Percentiles rank a stretch among this genome's conserved stretches.
phyloP scores from a whole-genome alignment of 2,797 vertebrate genomes.

The Lithobates sylvaticus region DNA sequence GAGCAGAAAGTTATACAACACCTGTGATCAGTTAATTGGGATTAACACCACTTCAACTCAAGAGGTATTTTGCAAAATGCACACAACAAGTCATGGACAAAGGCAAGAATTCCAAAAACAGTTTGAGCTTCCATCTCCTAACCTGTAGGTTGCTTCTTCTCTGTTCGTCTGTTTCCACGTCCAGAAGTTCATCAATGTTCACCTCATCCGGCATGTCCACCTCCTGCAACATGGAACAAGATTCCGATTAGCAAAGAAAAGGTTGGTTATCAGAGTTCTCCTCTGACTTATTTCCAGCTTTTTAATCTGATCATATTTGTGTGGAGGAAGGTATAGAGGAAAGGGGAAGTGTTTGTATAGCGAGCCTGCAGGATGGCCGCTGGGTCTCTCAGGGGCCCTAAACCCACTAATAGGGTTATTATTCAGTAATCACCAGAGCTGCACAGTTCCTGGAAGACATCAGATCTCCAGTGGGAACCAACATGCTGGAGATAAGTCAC shows the following conservation, averaged over 20 bases:
- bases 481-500: neutral
- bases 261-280: neutral
- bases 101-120: no score
- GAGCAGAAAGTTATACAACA: no score
- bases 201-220: conserved; percentile 86
- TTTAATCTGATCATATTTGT: neutral
- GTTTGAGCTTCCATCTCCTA: neutral
- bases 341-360: neutral
- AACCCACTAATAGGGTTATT: conserved; percentile 38
- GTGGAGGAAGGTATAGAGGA: conserved; percentile 11
- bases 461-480: neutral
- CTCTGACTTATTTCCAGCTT: neutral
- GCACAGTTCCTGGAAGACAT: conserved; percentile 5
- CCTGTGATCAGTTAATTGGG: no score
- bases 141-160: conserved; percentile 81
- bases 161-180: conserved; percentile 79
- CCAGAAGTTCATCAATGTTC: conserved; percentile 86
- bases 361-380: neutral
- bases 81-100: no score
- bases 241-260: neutral
- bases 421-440: conserved; percentile 15
- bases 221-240: conserved; percentile 70
- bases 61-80: no score
- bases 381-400: conserved; percentile 25
- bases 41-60: no score